Conservation (phyloP, 2,113 vertebrate species). For the Panurus biarmicus region DNA sequence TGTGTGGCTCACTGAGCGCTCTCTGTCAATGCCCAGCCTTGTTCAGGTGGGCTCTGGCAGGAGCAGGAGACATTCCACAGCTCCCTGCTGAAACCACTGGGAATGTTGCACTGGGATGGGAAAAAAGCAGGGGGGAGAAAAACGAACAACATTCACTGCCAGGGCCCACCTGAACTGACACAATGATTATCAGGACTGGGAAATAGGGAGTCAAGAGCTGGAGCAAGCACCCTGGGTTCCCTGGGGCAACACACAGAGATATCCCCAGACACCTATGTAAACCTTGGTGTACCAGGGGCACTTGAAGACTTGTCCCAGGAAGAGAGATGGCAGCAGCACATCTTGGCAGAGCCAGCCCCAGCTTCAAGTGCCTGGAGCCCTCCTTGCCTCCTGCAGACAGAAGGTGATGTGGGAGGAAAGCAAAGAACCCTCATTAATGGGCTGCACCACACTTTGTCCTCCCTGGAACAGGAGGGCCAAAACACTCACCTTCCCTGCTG, state of each 20-base stretch:
- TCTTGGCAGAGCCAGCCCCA: background rate
- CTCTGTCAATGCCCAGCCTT: conserved; percentile 53
- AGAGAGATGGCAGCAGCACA: background rate
- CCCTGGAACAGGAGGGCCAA: background rate
- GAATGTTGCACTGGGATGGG: conserved; percentile 32
- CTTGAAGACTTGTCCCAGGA: background rate
- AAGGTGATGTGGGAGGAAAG: background rate
- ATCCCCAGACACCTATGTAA: accelerated
- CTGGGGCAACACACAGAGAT: background rate
- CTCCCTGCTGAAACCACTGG: conserved; percentile 27
- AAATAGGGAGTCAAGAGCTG: background rate
- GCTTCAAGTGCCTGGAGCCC: background rate
- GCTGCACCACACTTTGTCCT: background rate
- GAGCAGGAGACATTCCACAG: conserved; percentile 57
- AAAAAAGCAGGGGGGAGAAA: background rate
- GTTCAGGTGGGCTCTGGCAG: background rate
- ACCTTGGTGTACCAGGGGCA: background rate
- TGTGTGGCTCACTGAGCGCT: background rate
- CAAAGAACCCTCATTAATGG: accelerated
- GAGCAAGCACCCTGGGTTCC: background rate
- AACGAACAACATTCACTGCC: background rate
- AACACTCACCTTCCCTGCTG: background rate
- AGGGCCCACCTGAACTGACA: background rate
- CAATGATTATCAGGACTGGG: background rate
- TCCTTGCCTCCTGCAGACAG: accelerated